A percentile compares a stretch with the other conserved stretches of the same genome.
phyloP scores from a whole-genome alignment of 2,797 vertebrate genomes.

The Karalla daura region DNA sequence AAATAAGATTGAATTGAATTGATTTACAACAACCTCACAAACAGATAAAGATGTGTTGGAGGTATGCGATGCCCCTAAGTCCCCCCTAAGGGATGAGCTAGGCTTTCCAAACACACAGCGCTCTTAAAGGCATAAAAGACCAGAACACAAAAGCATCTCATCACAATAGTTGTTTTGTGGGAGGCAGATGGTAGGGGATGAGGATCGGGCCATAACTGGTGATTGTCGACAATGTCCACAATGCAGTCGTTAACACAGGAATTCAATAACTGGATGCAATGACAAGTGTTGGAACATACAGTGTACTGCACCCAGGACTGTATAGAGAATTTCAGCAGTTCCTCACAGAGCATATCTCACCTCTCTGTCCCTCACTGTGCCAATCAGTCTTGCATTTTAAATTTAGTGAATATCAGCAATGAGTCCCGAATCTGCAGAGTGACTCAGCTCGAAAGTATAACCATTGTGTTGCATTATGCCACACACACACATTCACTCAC shows the following conservation, averaged over 20 bases:
- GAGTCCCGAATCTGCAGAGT: no score
- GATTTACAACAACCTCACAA: no score
- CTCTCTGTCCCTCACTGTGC: no score
- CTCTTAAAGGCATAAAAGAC: conserved; percentile 2
- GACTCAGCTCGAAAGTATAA: no score
- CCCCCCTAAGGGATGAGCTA: neutral
- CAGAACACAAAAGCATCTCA: conserved; percentile 26
- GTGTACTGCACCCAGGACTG: neutral
- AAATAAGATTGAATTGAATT: no score
- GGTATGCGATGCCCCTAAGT: neutral
- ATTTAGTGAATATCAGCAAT: no score
- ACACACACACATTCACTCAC: no score
- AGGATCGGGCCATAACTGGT: neutral
- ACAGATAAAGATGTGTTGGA: neutral
- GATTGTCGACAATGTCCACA: neutral
- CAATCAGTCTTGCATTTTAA: no score
- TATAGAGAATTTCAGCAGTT: neutral
- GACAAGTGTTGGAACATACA: neutral
- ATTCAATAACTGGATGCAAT: conserved; percentile 2
- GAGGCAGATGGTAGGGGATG: neutral
- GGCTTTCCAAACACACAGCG: neutral
- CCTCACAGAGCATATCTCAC: neutral
- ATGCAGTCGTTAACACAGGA: neutral
- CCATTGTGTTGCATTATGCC: neutral
- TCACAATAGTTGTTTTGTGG: neutral